Evolutionary conservation across 92 coral and sea anemone genomes (phyloP).

Genomic region (Umimayanthus kanabou): DNA sequence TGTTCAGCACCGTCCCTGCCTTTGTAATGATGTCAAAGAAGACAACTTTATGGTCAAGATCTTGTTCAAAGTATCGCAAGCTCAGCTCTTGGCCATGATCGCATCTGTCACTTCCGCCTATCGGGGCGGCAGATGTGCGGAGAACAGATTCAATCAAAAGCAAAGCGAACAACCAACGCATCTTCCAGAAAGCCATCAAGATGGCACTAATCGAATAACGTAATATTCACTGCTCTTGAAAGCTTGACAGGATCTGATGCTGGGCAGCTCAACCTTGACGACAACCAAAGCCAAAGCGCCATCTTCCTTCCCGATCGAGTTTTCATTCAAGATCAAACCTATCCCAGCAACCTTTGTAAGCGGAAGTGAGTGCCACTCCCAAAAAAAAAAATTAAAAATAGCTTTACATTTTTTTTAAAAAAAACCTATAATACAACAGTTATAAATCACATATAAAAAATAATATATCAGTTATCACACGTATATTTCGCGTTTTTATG

Average conservation of each 20-base stretch:
- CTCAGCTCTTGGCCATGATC: not conserved
- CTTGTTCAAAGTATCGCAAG: conserved; percentile 15
- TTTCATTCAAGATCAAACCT: not conserved
- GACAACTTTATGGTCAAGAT: not conserved
- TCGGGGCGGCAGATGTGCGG: conserved; percentile 15
- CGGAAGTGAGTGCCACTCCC: conserved; percentile 16
- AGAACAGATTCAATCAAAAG: not conserved
- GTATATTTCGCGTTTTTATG: too few species aligned
- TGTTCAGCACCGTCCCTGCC: not conserved
- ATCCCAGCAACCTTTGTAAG: conserved; percentile 33
- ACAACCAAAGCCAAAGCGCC: conserved; percentile 7
- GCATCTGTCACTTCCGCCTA: conserved; percentile 36
- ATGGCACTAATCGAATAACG: not conserved
- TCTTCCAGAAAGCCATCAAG: conserved; percentile 4
- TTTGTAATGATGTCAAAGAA: conserved; percentile 30
- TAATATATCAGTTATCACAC: too few species aligned
- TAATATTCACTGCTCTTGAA: not conserved
- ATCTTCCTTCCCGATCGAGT: conserved; percentile 15
- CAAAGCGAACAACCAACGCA: not conserved
- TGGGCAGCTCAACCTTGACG: not conserved
- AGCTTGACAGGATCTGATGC: not conserved
- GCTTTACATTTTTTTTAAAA: too few species aligned
- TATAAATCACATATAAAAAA: too few species aligned
- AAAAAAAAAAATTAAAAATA: too few species aligned
- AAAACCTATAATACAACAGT: too few species aligned